Conservation (phyloP, 2,888 invertebrate species). For the Eilema griseolum region DNA sequence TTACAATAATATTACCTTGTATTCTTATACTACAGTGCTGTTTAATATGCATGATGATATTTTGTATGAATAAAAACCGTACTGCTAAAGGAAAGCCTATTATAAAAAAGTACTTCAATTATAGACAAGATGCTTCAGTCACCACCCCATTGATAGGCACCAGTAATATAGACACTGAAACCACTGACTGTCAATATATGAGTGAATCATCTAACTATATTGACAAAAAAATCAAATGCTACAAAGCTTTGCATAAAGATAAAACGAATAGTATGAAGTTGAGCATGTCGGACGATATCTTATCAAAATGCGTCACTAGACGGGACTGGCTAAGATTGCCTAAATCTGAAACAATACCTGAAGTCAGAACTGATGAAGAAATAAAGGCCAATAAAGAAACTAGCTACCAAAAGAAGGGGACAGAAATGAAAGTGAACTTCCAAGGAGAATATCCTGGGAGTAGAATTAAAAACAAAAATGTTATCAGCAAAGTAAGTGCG, state of each 20-base stretch:
- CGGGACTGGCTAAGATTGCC: slow-evolving; percentile 71
- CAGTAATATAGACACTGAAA: slow-evolving; percentile 74
- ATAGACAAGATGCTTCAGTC: slow-evolving; percentile 72
- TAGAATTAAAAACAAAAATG: slow-evolving; percentile 20
- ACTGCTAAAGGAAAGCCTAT: slow-evolving; percentile 57
- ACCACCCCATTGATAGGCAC: slow-evolving; percentile 77
- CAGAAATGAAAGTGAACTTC: slow-evolving; percentile 38
- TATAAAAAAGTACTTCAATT: slow-evolving; percentile 69
- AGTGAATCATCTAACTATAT: slow-evolving; percentile 69
- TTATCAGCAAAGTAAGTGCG: slow-evolving; percentile 20
- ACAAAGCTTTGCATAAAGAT: slow-evolving; percentile 76
- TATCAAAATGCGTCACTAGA: slow-evolving; percentile 76
- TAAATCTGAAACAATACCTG: slow-evolving; percentile 59
- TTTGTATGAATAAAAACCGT: slow-evolving; percentile 60
- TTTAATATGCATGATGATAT: slow-evolving; percentile 67
- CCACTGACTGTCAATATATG: slow-evolving; percentile 66
- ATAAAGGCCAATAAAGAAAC: slow-evolving; percentile 26
- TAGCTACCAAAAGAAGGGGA: slow-evolving; percentile 6
- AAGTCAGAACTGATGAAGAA: slow-evolving; percentile 62
- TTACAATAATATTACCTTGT: neutral
- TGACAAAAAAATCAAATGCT: slow-evolving; percentile 74
- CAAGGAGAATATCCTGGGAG: slow-evolving; percentile 37
- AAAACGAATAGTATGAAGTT: slow-evolving; percentile 59
- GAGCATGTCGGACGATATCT: slow-evolving; percentile 78
- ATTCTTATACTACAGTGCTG: slow-evolving; percentile 58